Evolutionary conservation across 2,797 vertebrate genomes (phyloP).

Genomic region (Premnoplex brunnescens): DNA sequence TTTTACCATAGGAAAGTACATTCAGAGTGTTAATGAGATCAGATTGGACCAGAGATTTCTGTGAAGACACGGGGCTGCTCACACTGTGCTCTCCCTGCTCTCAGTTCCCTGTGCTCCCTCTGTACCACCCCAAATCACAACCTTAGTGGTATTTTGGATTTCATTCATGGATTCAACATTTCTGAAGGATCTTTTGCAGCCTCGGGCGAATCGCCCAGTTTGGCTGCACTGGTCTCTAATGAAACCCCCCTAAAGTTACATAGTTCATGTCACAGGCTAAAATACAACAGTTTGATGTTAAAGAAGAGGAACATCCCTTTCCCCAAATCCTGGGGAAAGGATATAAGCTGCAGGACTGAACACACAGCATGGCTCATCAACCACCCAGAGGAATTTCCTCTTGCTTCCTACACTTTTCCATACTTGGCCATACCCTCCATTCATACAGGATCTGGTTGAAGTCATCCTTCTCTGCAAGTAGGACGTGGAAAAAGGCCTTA

Average conservation of each 20-base stretch:
- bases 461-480: neutral
- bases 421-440: neutral
- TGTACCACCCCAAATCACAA: neutral
- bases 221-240: neutral
- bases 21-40: neutral
- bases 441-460: neutral
- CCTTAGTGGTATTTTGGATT: neutral
- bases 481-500: neutral
- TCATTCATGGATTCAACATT: accelerated
- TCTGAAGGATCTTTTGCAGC: neutral
- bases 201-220: neutral
- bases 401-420: neutral
- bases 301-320: neutral
- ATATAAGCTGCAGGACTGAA: neutral
- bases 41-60: neutral
- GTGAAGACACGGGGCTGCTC: neutral
- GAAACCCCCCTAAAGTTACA: neutral
- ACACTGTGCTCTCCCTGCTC: neutral
- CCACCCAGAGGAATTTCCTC: neutral
- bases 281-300: accelerated
- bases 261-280: neutral
- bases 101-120: neutral
- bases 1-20: neutral
- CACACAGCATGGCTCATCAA: neutral
- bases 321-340: neutral